These are phyloP conservation scores for Plecotus auritus DNA, from an alignment of 2,113 vertebrate genomes.

Conservation along the genomic window DNA sequence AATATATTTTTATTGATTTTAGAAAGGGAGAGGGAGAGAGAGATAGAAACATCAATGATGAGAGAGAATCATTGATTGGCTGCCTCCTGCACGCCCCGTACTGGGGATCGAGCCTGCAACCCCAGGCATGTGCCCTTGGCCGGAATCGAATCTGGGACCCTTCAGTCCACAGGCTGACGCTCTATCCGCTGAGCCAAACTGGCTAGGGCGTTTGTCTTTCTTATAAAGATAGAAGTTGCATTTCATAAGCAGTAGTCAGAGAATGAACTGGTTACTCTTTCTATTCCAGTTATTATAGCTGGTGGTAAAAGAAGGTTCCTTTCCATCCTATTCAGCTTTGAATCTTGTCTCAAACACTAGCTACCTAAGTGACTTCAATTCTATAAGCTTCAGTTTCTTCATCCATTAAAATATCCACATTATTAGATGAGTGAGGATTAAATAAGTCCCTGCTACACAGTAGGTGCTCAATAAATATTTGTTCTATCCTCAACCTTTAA, in stretches of 20 bases:
- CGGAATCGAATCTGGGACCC: too few species aligned
- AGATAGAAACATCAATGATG: too few species aligned
- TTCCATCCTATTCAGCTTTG: background rate
- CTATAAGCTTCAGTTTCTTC: constrained; percentile 6
- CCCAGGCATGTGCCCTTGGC: too few species aligned
- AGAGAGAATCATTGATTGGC: too few species aligned
- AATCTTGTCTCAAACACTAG: constrained; percentile 23
- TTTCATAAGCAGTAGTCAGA: background rate
- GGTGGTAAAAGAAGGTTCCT: background rate
- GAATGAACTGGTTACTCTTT: background rate
- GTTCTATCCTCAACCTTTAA: background rate
- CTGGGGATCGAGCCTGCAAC: too few species aligned
- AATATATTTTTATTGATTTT: too few species aligned
- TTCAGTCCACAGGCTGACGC: too few species aligned
- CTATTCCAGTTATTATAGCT: background rate
- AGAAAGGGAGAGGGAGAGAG: too few species aligned
- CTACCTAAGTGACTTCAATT: background rate
- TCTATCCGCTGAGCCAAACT: too few species aligned
- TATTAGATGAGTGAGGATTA: background rate
- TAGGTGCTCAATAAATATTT: background rate
- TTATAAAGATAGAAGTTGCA: background rate
- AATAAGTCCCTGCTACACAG: background rate
- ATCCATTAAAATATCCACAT: background rate
- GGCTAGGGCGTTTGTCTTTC: constrained; percentile 1
- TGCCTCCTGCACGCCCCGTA: too few species aligned